A percentile compares a stretch with the other conserved stretches of the same genome.
phyloP scores from a whole-genome alignment of 2,888 invertebrate genomes.

The Parthenolecanium corni region DNA sequence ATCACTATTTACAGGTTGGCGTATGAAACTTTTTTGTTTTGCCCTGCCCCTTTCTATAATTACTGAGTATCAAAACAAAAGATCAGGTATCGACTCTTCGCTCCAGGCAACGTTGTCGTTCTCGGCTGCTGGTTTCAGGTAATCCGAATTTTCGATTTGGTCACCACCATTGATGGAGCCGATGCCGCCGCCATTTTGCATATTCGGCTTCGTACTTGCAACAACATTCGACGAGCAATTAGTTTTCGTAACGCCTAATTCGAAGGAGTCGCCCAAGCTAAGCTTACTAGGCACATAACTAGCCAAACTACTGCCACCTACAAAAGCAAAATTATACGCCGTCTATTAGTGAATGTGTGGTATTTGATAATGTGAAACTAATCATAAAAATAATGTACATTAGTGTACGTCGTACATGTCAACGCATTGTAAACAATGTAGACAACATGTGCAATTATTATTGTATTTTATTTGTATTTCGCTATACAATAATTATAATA shows the following conservation, averaged over 20 bases:
- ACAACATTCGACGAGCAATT: slow-evolving; percentile 7
- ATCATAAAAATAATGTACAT: no score
- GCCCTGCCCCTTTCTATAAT: no score
- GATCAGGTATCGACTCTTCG: slow-evolving; percentile 39
- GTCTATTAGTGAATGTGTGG: not conserved
- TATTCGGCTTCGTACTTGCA: not conserved
- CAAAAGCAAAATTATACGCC: not conserved
- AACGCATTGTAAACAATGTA: no score
- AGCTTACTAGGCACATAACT: slow-evolving; percentile 74
- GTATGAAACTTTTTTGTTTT: no score
- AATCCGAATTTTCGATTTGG: not conserved
- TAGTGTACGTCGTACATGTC: no score
- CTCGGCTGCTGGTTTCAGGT: slow-evolving; percentile 21
- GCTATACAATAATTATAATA: no score
- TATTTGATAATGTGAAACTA: no score
- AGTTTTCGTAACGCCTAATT: slow-evolving; percentile 62
- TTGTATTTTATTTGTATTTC: no score
- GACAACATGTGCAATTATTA: no score
- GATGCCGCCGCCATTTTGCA: not conserved
- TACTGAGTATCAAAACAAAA: slow-evolving; percentile 37
- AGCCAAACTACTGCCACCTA: slow-evolving; percentile 43
- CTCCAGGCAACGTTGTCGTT: slow-evolving; percentile 38
- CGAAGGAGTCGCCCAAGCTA: slow-evolving; percentile 52
- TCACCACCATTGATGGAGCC: not conserved
- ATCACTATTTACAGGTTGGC: no score